Base-by-base conservation (phyloP, 2,888 invertebrate genomes). In the Drosophila pseudotalamancana region DNA sequence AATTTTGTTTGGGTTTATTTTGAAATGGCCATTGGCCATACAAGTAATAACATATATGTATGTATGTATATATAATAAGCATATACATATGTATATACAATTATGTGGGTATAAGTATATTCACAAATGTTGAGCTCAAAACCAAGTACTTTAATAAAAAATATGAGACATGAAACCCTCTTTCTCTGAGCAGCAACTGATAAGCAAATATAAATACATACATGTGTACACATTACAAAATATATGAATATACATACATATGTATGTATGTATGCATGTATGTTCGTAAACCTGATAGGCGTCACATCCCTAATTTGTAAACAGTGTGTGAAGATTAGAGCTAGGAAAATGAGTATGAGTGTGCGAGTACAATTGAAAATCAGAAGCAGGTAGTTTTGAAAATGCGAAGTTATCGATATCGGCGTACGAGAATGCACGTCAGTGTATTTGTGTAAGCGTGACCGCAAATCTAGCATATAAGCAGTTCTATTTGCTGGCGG, bases 391-490 rank as follows among this genome's bases (percentile, higher is more conserved):
- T n/a, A n/a, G n/a, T n/a, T n/a, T 37, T 9, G 12, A 16, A 29
- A n/a, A 34, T 16, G 27, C 35, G 25, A 55, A 79, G 16, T 32
- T 65, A 77, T 72, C 64, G 65, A 34, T 46, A 69, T 34, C 27
- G 4, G 23, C 18, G 31, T 37, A 21, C 16, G 23, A 39, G 23
- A 23, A 21, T 27, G 16, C 11, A n/a, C 6, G 35, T 27, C 9
- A 39, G 12, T 19, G 42, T 8, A 18, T 6, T 16, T 12, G 40
- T 43, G 39, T 12, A 31, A 18, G 8, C 21, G 25, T 27, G 39
- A 34, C 37, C 4, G 11, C 4, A 45, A 29, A n/a, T n/a, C n/a
- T n/a, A n/a, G 42, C 69, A 82, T 82, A 77, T 69, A 76, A 79
- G 50, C 61, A 49, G 66, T 61, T 39, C 51, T 34, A 25, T 21